phyloP scores from a whole-genome alignment of 2,888 invertebrate species.

The Beris morrisii region DNA sequence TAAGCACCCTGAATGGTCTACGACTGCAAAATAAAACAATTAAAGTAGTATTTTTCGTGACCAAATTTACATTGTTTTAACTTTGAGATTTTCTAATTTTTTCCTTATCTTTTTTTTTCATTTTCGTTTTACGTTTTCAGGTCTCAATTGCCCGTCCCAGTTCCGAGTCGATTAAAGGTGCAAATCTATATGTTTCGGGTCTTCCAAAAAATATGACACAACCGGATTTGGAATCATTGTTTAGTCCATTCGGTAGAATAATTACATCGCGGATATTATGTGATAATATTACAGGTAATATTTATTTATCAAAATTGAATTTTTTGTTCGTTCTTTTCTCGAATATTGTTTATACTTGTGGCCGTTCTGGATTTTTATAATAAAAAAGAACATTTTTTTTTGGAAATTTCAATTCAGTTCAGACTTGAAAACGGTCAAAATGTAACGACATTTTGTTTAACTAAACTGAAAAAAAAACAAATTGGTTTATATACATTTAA shows the following conservation, averaged over 20 bases:
- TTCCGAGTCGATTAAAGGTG: conserved; percentile 92
- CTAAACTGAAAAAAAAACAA: conserved; percentile 7
- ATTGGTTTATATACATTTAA: no score
- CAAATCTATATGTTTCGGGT: conserved; percentile 90
- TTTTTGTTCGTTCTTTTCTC: conserved; percentile 24
- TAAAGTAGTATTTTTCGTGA: conserved; percentile 67
- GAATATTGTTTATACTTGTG: conserved; percentile 1
- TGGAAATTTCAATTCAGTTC: conserved; percentile 14
- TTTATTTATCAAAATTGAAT: not conserved
- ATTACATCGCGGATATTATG: conserved; percentile 85
- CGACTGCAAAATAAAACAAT: conserved; percentile 99
- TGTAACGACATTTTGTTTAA: not conserved
- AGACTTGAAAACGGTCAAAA: conserved; percentile 32
- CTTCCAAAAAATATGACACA: conserved; percentile 88
- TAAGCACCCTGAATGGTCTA: conserved; percentile 95
- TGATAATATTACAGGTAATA: conserved; percentile 80
- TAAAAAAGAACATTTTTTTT: conserved; percentile 13
- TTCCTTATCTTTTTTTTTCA: not conserved
- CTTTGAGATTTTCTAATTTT: not conserved
- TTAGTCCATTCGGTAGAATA: conserved; percentile 78
- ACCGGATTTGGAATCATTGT: conserved; percentile 79
- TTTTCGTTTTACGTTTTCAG: conserved; percentile 39
- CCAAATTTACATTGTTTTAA: not conserved
- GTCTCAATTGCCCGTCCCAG: conserved; percentile 87
- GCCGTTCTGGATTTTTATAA: conserved; percentile 39